Evolutionary conservation across 2,797 vertebrate genomes (phyloP).

Genomic region (Eleutherodactylus coqui): DNA sequence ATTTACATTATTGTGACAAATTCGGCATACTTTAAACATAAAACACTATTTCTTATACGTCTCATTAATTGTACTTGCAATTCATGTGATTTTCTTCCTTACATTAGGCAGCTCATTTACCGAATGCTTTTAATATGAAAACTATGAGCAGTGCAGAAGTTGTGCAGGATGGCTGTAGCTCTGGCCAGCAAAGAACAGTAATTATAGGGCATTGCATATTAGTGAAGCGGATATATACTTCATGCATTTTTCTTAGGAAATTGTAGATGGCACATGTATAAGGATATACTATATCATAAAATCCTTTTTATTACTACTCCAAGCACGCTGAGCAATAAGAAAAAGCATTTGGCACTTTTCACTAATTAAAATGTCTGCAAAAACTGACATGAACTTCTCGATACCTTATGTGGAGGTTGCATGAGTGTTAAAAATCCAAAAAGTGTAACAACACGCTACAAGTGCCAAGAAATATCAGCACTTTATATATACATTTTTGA

Average conservation of each 20-base stretch:
- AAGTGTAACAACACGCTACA: too few relatives aligned
- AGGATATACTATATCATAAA: constrained; percentile 4
- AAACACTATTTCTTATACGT: not conserved
- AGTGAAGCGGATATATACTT: constrained; percentile 4
- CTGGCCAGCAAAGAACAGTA: not conserved
- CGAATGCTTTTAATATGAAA: not conserved
- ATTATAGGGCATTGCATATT: not conserved
- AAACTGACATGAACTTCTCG: not conserved
- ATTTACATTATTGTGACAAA: not conserved
- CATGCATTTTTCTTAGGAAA: not conserved
- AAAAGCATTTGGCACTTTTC: not conserved
- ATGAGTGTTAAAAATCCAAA: too few relatives aligned
- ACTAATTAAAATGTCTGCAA: not conserved
- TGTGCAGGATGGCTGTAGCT: not conserved
- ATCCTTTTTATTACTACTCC: not conserved
- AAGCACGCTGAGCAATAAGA: not conserved
- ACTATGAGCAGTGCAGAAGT: not conserved
- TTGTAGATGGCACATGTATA: not conserved
- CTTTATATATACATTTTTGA: too few relatives aligned
- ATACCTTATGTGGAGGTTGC: not conserved
- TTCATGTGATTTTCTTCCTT: not conserved
- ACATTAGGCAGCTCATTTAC: constrained; percentile 5
- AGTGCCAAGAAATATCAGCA: too few relatives aligned
- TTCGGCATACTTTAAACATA: not conserved
- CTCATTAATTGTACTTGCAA: not conserved